Evolutionary conservation across 1,140 invertebrate genomes (phyloP), one percentile per base, ranked within the genome.

Genomic region (Trichoplusia ni): DNA sequence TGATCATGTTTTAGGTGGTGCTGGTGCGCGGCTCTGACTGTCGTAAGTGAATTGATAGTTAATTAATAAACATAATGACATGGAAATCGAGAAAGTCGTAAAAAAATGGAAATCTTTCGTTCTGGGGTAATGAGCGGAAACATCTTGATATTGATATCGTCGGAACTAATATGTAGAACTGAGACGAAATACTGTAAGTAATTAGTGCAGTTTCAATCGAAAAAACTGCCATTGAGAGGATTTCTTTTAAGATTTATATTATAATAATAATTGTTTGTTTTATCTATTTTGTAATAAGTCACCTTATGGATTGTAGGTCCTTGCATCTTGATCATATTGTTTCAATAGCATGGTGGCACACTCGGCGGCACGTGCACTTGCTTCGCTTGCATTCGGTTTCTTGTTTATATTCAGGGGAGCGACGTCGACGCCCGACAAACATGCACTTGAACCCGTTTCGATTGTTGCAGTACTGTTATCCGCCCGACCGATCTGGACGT

Each of bases 1-100:
- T 40, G 18, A 59, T 42, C 37, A 33, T 66, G 68, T 74, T 74
- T 63, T 75, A 84, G 79, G 67, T 74, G 69, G 59, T 58, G 66
- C 31, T 51, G 29, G 42, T 62, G 27, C 44, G 40, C 37, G 65
- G 61, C 25, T 61, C 42, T 9, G 61, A 73, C 56, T 75, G 77
- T 61, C 58, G 71, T 78, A 76, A 78, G 73, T 75, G 2, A 13
- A 49, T 49, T 61, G 14, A 61, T 47, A 35, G 35, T 4, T 53
- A 53, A 47, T 7, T 40, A 29, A 31, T 31, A 21, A n/a, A 9
- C 18, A 8, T 31, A 14, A 31, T 49, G 14, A 49, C 6, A 49
- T 31, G 4, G 2, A n/a, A 35, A 35, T 19, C 18, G 18, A 9
- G 13, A 7, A 9, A 31, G n/a, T n/a, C 4, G 21, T 33, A 49